A percentile compares a stretch with the other conserved stretches of the same genome.
These are phyloP conservation scores for Scolanthus callimorphus DNA, from an alignment of 92 coral and sea anemone genomes.

Conservation along the genomic window DNA sequence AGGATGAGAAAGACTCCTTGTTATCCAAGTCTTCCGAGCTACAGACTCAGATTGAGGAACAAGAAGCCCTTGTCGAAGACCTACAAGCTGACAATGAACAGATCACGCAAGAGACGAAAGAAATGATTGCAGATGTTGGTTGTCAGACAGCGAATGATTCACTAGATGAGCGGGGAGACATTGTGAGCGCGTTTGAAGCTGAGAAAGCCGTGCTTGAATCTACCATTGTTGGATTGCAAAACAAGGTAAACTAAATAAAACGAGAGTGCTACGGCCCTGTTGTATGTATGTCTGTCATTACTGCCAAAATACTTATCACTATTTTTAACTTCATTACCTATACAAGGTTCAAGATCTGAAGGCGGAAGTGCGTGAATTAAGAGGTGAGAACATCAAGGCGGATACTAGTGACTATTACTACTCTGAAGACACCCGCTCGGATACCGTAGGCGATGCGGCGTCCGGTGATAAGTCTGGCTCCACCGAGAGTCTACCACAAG, in stretches of 20 bases:
- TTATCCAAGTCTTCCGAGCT: constrained; percentile 76
- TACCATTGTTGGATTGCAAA: constrained; percentile 88
- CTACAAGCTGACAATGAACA: constrained; percentile 84
- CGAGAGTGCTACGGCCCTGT: too few relatives aligned
- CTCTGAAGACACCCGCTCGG: constrained; percentile 19
- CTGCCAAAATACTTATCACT: too few relatives aligned
- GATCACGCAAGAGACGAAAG: constrained; percentile 64
- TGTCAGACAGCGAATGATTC: constrained; percentile 48
- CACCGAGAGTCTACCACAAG: constrained; percentile 22
- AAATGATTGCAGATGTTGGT: constrained; percentile 79
- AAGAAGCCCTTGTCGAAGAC: constrained; percentile 74
- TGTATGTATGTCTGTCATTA: too few relatives aligned
- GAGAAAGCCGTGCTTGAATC: constrained; percentile 91
- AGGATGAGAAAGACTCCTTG: constrained; percentile 67
- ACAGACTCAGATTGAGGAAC: constrained; percentile 66
- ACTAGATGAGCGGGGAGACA: constrained; percentile 62
- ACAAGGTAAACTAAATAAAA: too few relatives aligned
- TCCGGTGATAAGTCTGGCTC: constrained; percentile 30
- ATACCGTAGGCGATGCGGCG: constrained; percentile 14
- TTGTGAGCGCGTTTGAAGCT: constrained; percentile 74
- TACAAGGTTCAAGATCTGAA: constrained; percentile 83
- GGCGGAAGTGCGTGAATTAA: constrained; percentile 32
- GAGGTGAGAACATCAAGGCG: constrained; percentile 21
- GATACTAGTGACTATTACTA: constrained; percentile 15
- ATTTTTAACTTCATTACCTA: too few relatives aligned